Evolutionary conservation across 2,113 vertebrate genomes (phyloP).

Genomic region (Otis tarda): DNA sequence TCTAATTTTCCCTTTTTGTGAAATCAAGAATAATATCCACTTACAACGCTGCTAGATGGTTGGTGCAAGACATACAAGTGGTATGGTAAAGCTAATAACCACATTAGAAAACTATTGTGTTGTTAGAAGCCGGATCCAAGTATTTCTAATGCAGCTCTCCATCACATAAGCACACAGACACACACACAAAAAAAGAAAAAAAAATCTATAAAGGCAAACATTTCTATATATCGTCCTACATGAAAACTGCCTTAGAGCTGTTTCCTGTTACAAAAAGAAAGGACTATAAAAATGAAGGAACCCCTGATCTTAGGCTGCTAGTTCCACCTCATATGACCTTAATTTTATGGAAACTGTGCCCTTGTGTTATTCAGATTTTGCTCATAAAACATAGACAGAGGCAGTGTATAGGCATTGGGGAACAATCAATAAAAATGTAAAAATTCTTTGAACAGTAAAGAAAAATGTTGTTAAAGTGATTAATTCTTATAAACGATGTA

Average conservation of each 20-base stretch:
- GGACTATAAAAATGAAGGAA: constrained; percentile 49
- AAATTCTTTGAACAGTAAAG: neutral
- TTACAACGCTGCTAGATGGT: neutral
- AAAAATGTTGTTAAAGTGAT: constrained; percentile 44
- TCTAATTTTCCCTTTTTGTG: neutral
- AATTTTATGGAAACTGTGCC: constrained; percentile 25
- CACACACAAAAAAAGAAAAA: neutral
- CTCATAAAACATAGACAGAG: constrained; percentile 32
- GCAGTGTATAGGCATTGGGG: neutral
- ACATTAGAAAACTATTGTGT: neutral
- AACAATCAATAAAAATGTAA: constrained; percentile 50
- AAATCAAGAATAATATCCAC: neutral
- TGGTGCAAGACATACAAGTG: neutral
- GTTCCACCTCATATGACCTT: constrained; percentile 39
- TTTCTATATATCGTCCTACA: neutral
- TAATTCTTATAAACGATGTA: constrained; percentile 11
- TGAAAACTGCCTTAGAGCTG: neutral
- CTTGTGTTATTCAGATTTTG: constrained; percentile 37
- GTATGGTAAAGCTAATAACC: neutral
- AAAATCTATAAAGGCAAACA: neutral
- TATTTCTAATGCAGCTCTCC: neutral
- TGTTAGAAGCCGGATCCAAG: neutral
- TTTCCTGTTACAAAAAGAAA: constrained; percentile 45
- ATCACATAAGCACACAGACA: neutral
- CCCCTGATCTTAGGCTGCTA: constrained; percentile 53